Base-by-base conservation (phyloP, 2,888 invertebrate genomes). In the Rhogogaster chlorosoma region DNA sequence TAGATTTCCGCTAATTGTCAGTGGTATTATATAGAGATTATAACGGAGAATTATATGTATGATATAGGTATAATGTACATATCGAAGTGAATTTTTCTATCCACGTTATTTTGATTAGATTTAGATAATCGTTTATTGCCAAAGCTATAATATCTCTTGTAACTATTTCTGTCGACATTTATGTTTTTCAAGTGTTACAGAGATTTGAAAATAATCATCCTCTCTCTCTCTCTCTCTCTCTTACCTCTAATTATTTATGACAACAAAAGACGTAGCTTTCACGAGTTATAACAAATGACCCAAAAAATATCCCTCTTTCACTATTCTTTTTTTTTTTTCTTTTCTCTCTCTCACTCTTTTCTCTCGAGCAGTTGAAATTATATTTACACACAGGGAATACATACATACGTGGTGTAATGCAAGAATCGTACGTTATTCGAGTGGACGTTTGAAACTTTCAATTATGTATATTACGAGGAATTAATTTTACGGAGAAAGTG, bases 381-480 rank as follows among this genome's bases (percentile, higher is more conserved):
- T 26, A 42, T 42, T 12, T 73, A 71, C 18, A 32, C 32, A 22
- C 10, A 26, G 26, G 22, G n/a, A n/a, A n/a, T n/a, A 45, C 26
- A 7, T 26, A 45, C 3, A 26, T 12, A 12, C 12, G 57, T 53
- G 26, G 26, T 36, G 26, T 22, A 78, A 78, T 78, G 29, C 45
- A 71, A 71, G 71, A 67, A 42, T 73, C 42, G 42, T 22, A 42
- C 42, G 29, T 15, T 45, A 12, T 70, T 57, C 57, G 57, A 57
- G 57, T 22, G 42, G 22, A 53, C 49, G 29, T 53, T 77, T 53
- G 38, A 61, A 80, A 80, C 80, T 80, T 80, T 80, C 80, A 80
- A 80, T 61, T 80, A 57, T 80, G 80, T 80, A 80, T 80, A 80
- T 80, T 80, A 80, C 80, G 38, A 32, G 38, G 80, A 80, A 80